Conservation (phyloP, 2,797 vertebrate genomes). For the Gastrophryne carolinensis region DNA sequence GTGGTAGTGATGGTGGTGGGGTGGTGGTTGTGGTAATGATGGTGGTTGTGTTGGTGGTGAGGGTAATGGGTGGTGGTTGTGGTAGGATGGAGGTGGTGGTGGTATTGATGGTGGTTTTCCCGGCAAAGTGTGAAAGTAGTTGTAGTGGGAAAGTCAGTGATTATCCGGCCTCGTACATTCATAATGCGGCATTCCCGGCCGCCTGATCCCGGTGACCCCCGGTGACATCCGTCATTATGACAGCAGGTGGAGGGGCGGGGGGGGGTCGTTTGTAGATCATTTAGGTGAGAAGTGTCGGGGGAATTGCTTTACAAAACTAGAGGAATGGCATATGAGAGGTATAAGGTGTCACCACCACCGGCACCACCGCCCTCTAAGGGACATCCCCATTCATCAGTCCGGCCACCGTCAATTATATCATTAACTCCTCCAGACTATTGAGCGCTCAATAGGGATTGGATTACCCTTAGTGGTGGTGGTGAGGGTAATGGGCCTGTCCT, state of each 20-base stretch:
- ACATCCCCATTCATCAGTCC: slow-evolving; percentile 41
- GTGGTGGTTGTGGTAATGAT: no score
- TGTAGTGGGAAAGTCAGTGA: no score
- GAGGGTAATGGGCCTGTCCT: background rate
- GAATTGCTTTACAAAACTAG: slow-evolving; percentile 3
- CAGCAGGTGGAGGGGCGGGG: slow-evolving; percentile 48
- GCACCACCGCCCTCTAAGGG: slow-evolving; percentile 8
- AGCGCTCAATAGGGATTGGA: background rate
- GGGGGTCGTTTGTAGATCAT: background rate
- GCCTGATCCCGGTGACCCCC: no score
- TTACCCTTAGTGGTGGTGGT: no score
- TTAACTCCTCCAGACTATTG: slow-evolving; percentile 34
- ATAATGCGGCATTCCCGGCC: slow-evolving; percentile 50
- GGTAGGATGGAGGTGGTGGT: no score
- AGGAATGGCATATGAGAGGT: slow-evolving; percentile 36
- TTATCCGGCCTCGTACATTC: slow-evolving; percentile 53
- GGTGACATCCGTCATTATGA: slow-evolving; percentile 40
- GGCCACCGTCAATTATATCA: slow-evolving; percentile 36
- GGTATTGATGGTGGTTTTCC: no score
- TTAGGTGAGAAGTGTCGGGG: slow-evolving; percentile 32
- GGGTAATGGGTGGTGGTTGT: no score
- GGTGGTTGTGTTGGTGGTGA: no score
- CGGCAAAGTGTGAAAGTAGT: no score
- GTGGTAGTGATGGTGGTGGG: no score
- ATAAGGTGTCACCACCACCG: slow-evolving; percentile 4